These are phyloP conservation scores for Eptesicus fuscus DNA, from an alignment of 2,113 vertebrate genomes.

Conservation along the genomic window DNA sequence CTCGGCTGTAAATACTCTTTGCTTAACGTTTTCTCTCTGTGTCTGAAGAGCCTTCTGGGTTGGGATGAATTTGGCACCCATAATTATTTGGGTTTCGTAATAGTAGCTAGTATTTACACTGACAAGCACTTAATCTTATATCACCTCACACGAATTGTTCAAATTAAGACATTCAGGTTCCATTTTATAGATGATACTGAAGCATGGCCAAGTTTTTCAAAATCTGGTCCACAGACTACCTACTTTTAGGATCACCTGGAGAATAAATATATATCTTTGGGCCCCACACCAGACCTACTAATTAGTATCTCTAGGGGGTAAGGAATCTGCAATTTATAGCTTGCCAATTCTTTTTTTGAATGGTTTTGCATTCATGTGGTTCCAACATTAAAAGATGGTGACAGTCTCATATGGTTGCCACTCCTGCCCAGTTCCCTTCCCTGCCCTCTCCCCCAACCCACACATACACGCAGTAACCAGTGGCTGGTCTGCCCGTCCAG, in stretches of 20 bases:
- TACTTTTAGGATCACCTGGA: not conserved
- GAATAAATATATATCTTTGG: not conserved
- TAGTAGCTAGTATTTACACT: not conserved
- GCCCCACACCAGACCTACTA: not conserved
- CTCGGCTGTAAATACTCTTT: not conserved
- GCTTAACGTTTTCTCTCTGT: not conserved
- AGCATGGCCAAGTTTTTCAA: not conserved
- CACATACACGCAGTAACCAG: not conserved
- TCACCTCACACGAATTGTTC: not conserved
- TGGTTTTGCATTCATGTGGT: not conserved
- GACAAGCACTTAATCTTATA: not conserved
- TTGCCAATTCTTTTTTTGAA: not conserved
- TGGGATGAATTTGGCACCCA: not conserved
- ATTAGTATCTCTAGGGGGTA: not conserved
- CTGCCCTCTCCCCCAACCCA: accelerated
- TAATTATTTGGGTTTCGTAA: not conserved
- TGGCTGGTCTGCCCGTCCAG: not conserved
- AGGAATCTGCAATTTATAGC: not conserved
- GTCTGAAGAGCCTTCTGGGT: not conserved
- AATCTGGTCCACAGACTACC: not conserved
- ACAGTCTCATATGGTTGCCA: not conserved
- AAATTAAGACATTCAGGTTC: not conserved
- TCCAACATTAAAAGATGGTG: not conserved
- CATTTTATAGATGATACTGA: not conserved
- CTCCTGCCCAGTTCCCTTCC: not conserved